Percentiles rank a stretch among this genome's conserved stretches.
Conservation (phyloP, 1,140 invertebrate genomes). For the Cherax destructor region DNA sequence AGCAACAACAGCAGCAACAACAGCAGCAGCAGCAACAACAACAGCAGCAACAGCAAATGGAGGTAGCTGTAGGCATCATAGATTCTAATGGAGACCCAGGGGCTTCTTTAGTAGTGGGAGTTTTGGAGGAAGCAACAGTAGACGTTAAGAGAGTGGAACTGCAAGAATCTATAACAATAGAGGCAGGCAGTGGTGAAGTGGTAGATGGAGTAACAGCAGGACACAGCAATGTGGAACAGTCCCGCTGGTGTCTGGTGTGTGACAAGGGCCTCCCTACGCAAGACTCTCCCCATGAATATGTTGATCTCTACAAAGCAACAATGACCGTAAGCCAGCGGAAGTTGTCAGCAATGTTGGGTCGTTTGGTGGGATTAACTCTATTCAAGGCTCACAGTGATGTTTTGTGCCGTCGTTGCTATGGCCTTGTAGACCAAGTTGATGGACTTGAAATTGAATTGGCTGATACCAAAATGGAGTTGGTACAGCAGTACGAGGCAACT, state of each 20-base stretch:
- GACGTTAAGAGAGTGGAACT: background rate
- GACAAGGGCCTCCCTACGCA: slow-evolving; percentile 38
- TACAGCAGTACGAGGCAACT: slow-evolving; percentile 48
- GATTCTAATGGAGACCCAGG: slow-evolving; percentile 7
- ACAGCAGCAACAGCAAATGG: slow-evolving; percentile 23
- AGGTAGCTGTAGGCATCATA: background rate
- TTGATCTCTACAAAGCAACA: slow-evolving; percentile 40
- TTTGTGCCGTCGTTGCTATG: slow-evolving; percentile 47
- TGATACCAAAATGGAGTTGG: slow-evolving; percentile 61
- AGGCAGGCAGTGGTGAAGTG: background rate
- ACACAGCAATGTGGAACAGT: background rate
- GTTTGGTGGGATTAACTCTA: slow-evolving; percentile 43
- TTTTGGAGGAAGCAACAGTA: slow-evolving; percentile 20
- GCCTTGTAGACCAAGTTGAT: slow-evolving; percentile 58
- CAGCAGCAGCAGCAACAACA: background rate
- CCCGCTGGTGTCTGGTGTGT: slow-evolving; percentile 54
- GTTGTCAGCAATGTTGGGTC: slow-evolving; percentile 52
- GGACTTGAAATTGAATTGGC: slow-evolving; percentile 61
- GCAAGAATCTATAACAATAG: background rate
- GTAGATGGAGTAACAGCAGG: slow-evolving; percentile 9
- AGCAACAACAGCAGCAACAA: background rate
- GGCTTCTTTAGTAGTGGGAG: slow-evolving; percentile 1
- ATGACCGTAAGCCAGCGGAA: slow-evolving; percentile 49
- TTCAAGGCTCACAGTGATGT: slow-evolving; percentile 47
- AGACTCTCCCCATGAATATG: slow-evolving; percentile 1